Percentiles rank a stretch among this genome's conserved stretches.
These are phyloP conservation scores for Microcebus ravelobensis DNA, from an alignment of 2,113 vertebrate species.

Conservation along the genomic window DNA sequence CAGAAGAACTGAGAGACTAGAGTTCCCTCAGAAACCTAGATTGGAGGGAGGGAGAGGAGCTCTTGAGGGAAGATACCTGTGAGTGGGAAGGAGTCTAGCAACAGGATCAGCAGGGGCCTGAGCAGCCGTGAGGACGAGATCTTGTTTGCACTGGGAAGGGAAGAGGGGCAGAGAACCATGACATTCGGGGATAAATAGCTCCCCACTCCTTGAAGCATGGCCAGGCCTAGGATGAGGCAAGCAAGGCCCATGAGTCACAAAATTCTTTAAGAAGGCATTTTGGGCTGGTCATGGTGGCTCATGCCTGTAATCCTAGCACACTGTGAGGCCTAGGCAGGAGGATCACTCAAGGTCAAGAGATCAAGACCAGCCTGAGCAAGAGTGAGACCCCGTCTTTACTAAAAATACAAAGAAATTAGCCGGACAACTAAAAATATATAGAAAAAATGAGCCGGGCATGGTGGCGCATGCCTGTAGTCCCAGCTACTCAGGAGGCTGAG, in stretches of 20 bases:
- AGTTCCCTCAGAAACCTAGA: rapidly evolving
- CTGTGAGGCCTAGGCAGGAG: too few relatives aligned
- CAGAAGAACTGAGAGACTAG: not conserved
- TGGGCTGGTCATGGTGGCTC: too few relatives aligned
- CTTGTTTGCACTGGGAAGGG: not conserved
- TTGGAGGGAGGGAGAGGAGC: not conserved
- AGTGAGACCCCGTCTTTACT: too few relatives aligned
- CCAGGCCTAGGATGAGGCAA: not conserved
- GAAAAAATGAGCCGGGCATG: too few relatives aligned
- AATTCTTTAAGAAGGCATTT: not conserved
- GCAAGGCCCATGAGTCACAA: not conserved
- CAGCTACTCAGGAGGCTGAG: too few relatives aligned
- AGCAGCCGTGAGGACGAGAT: not conserved
- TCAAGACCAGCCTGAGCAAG: too few relatives aligned
- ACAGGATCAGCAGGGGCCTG: not conserved
- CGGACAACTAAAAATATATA: too few relatives aligned
- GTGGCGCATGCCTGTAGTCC: too few relatives aligned
- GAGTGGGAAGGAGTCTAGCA: not conserved
- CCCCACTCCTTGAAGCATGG: not conserved
- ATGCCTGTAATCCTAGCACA: too few relatives aligned
- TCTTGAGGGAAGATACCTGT: not conserved
- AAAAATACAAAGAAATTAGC: too few relatives aligned
- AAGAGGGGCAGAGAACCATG: not conserved
- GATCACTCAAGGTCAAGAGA: too few relatives aligned
- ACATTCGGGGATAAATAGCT: not conserved